A percentile compares a stretch with the other conserved stretches of the same genome.
These are phyloP conservation scores for Laterallus jamaicensis DNA, from an alignment of 2,113 vertebrate species.

Conservation along the genomic window DNA sequence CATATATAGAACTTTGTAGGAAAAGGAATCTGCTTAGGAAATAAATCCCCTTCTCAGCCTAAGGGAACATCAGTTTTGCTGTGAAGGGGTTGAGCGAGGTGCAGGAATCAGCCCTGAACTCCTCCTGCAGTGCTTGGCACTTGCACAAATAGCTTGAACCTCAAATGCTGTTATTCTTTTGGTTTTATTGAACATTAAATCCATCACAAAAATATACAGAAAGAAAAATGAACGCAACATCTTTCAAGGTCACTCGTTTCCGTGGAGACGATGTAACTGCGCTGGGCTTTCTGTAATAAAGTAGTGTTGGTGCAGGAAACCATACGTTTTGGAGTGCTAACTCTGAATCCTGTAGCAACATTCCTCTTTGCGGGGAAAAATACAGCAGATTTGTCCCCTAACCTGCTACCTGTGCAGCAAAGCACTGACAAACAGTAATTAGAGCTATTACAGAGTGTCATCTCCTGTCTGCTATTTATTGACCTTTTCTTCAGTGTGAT, in stretches of 20 bases:
- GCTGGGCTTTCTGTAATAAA: background rate
- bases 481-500: background rate
- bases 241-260: background rate
- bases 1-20: background rate
- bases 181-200: constrained; percentile 34
- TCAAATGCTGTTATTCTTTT: background rate
- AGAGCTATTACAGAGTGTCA: background rate
- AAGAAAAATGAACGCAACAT: background rate
- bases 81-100: background rate
- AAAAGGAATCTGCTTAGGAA: background rate
- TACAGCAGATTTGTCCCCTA: background rate
- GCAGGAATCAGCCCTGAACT: background rate
- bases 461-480: background rate
- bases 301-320: background rate
- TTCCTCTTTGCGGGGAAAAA: background rate
- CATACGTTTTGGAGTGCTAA: fast-evolving
- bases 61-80: background rate
- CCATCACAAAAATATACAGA: background rate
- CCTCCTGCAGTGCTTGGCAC: background rate
- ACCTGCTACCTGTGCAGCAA: background rate
- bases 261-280: background rate
- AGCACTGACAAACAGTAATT: background rate
- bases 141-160: background rate
- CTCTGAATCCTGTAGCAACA: fast-evolving
- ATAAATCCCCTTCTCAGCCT: background rate